Evolutionary conservation across 2,113 vertebrate genomes (phyloP).

Genomic region (Anoura caudifer): DNA sequence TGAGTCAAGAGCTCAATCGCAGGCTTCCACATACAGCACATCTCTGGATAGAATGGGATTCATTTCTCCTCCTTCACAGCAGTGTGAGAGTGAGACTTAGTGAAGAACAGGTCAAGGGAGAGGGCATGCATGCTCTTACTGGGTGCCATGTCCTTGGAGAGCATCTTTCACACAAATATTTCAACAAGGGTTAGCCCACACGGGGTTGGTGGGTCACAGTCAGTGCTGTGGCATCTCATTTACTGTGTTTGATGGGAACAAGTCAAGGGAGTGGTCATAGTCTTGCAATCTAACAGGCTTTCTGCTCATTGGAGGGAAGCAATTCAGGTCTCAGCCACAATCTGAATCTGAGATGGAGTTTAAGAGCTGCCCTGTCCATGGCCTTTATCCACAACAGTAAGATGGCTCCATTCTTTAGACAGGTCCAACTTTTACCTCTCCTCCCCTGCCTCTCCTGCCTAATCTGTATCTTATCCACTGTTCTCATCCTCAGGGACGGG

Average conservation of each 20-base stretch:
- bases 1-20: neutral
- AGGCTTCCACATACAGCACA: neutral
- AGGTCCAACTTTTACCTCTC: neutral
- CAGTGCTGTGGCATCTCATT: fast-evolving
- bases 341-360: neutral
- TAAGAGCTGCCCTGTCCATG: neutral
- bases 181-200: neutral
- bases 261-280: neutral
- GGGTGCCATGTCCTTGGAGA: neutral
- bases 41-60: neutral
- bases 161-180: neutral
- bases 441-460: neutral
- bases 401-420: neutral
- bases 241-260: neutral
- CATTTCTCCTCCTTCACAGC: neutral
- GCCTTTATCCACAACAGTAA: neutral
- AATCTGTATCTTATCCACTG: neutral
- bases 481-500: neutral
- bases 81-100: neutral
- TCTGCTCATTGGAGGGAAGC: neutral
- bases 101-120: neutral
- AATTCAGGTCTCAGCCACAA: neutral
- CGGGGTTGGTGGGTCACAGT: fast-evolving
- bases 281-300: neutral
- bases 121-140: neutral